Evolutionary conservation across 1,140 invertebrate species (phyloP).

Genomic region (Anastrepha obliqua): DNA sequence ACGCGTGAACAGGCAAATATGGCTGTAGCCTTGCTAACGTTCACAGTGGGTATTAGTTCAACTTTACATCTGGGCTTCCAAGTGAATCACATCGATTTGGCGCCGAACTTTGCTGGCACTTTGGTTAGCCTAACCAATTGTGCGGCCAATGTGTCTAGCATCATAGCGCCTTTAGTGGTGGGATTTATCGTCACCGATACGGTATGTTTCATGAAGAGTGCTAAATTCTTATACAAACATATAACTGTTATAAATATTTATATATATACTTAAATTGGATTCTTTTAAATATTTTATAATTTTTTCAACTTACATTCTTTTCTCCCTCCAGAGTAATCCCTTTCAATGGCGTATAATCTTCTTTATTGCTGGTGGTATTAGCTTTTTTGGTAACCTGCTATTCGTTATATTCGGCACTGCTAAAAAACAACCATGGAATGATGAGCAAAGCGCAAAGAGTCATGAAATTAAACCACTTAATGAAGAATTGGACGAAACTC

Average conservation of each 20-base stretch:
- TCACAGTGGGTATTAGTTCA: slow-evolving; percentile 86
- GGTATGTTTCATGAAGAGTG: slow-evolving; percentile 73
- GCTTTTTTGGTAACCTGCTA: slow-evolving; percentile 81
- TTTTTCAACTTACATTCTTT: slow-evolving; percentile 70
- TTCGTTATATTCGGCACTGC: slow-evolving; percentile 82
- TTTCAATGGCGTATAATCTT: slow-evolving; percentile 85
- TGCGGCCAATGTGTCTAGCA: slow-evolving; percentile 82
- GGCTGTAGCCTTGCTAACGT: slow-evolving; percentile 79
- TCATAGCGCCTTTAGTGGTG: slow-evolving; percentile 80
- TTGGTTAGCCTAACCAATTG: slow-evolving; percentile 84
- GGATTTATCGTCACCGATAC: slow-evolving; percentile 79
- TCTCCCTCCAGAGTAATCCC: slow-evolving; percentile 74
- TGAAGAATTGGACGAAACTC: background rate
- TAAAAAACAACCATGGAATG: slow-evolving; percentile 80
- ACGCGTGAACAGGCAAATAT: slow-evolving; percentile 74
- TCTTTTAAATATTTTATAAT: background rate
- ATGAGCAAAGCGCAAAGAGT: background rate
- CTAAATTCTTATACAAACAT: background rate
- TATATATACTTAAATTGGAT: background rate
- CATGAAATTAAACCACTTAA: background rate
- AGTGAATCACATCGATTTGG: slow-evolving; percentile 84
- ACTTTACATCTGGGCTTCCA: slow-evolving; percentile 83
- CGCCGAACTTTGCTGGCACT: slow-evolving; percentile 85
- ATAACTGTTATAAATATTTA: no score
- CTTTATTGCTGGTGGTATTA: slow-evolving; percentile 82